Evolutionary conservation across 2,113 vertebrate species (phyloP).

Genomic region (Trichechus manatus): DNA sequence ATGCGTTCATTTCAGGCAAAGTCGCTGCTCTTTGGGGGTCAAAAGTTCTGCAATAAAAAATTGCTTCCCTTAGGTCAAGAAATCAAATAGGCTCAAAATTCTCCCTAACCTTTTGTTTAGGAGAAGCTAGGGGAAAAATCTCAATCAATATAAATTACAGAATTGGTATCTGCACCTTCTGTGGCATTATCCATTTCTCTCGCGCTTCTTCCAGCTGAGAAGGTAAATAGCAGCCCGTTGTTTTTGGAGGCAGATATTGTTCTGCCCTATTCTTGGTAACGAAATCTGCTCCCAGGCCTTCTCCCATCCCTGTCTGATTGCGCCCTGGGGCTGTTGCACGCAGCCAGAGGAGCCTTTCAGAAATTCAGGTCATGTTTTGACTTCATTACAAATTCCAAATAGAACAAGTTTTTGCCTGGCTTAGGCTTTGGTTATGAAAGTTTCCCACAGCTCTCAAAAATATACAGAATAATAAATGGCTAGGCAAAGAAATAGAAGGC

Average conservation of each 20-base stretch:
- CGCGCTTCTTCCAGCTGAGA: slow-evolving; percentile 68
- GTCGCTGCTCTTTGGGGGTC: slow-evolving; percentile 39
- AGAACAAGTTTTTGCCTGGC: slow-evolving; percentile 81
- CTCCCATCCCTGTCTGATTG: slow-evolving; percentile 72
- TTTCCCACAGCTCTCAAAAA: slow-evolving; percentile 83
- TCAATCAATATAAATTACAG: slow-evolving; percentile 65
- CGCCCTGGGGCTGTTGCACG: slow-evolving; percentile 71
- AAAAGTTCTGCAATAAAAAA: slow-evolving; percentile 72
- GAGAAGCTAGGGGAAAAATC: background rate
- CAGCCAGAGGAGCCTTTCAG: slow-evolving; percentile 79
- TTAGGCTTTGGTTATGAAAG: slow-evolving; percentile 78
- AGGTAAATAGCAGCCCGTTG: slow-evolving; percentile 66
- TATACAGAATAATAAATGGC: slow-evolving; percentile 71
- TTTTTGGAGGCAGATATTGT: slow-evolving; percentile 78
- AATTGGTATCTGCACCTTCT: slow-evolving; percentile 52
- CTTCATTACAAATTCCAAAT: slow-evolving; percentile 84
- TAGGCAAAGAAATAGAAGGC: slow-evolving; percentile 31
- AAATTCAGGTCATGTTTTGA: slow-evolving; percentile 82
- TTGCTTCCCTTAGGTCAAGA: slow-evolving; percentile 65
- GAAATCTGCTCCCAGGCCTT: slow-evolving; percentile 79
- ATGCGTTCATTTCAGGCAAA: slow-evolving; percentile 46
- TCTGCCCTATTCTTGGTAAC: slow-evolving; percentile 79
- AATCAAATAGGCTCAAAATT: slow-evolving; percentile 75
- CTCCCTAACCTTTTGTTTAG: slow-evolving; percentile 48
- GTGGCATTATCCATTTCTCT: slow-evolving; percentile 61